phyloP scores from a whole-genome alignment of 2,113 vertebrate genomes.

The Recurvirostra avosetta region DNA sequence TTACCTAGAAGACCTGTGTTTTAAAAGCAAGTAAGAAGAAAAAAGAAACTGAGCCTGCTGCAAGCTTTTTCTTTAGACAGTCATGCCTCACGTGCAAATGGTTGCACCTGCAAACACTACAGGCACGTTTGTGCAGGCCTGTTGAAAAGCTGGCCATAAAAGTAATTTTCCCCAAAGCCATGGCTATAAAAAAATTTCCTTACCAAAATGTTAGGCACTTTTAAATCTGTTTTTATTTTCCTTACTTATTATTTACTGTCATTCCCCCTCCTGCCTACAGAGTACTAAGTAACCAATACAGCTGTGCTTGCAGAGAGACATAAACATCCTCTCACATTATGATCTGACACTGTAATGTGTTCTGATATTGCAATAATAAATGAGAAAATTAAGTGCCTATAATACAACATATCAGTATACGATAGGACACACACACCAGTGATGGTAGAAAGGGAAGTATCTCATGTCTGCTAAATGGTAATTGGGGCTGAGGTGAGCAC shows the following conservation, averaged over 20 bases:
- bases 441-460: background rate
- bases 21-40: constrained; percentile 1
- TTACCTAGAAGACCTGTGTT: constrained; percentile 1
- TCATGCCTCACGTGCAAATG: background rate
- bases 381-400: background rate
- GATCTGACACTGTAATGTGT: background rate
- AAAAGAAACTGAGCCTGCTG: constrained; percentile 4
- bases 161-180: constrained; percentile 33
- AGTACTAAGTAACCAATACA: background rate
- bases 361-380: constrained; percentile 6
- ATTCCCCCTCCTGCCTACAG: background rate
- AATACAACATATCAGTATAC: background rate
- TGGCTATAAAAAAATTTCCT: constrained; percentile 7
- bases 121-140: background rate
- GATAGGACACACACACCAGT: background rate
- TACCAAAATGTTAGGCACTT: constrained; percentile 21
- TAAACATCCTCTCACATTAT: background rate
- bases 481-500: background rate
- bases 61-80: constrained; percentile 4
- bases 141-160: constrained; percentile 27
- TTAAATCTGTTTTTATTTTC: constrained; percentile 44
- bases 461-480: background rate
- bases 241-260: constrained; percentile 23
- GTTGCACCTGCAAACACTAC: constrained; percentile 6
- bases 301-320: background rate